Conservation (phyloP, 2,113 vertebrate genomes). For the Mugil cephalus region DNA sequence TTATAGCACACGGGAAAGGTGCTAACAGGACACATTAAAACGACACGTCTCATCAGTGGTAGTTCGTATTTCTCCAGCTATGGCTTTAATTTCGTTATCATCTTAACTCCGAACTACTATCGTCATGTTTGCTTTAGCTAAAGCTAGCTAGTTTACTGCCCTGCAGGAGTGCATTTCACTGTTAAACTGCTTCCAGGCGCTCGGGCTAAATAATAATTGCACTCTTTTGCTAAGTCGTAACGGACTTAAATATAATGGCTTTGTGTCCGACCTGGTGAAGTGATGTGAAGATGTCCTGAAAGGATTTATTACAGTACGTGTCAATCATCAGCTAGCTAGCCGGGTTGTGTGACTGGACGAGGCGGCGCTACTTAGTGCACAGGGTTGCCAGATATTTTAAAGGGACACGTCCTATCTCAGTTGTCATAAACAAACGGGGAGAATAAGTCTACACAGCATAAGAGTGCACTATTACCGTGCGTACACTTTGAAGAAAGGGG, state of each 20-base stretch:
- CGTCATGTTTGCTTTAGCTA: slow-evolving; percentile 6
- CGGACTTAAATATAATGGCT: neutral
- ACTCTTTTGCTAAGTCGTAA: accelerated
- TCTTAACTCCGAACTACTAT: no score
- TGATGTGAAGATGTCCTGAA: slow-evolving; percentile 17
- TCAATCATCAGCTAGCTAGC: slow-evolving; percentile 56
- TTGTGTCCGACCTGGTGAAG: slow-evolving; percentile 62
- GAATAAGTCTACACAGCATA: neutral
- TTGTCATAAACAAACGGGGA: neutral
- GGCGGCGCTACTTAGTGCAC: neutral
- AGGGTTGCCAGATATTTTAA: slow-evolving; percentile 28
- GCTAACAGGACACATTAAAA: neutral
- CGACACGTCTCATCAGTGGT: neutral
- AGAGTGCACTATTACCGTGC: accelerated
- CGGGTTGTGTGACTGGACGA: accelerated
- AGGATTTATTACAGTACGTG: slow-evolving; percentile 1
- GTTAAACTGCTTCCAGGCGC: neutral
- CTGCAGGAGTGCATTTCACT: neutral
- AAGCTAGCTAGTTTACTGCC: slow-evolving; percentile 18
- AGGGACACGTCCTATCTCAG: neutral
- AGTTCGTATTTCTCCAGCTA: neutral
- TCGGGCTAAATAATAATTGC: neutral
- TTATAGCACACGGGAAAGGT: neutral
- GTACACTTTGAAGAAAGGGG: no score
- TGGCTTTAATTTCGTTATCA: no score